phyloP scores from a whole-genome alignment of 2,797 vertebrate genomes.

The Leptoclinus maculatus region DNA sequence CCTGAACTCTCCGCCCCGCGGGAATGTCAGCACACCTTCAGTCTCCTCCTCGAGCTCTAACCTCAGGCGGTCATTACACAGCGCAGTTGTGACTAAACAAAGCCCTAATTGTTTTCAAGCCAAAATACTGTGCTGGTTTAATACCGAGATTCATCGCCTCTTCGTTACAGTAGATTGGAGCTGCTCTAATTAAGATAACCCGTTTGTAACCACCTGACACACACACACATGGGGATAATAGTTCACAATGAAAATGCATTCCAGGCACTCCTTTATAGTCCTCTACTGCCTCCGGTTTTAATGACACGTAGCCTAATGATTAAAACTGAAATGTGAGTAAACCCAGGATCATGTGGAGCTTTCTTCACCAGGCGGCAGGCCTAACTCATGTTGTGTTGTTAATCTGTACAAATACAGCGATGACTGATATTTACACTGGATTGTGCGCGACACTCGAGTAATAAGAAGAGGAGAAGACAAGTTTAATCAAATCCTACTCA shows the following conservation, averaged over 20 bases:
- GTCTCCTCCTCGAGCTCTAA: slow-evolving; percentile 31
- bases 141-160: slow-evolving; percentile 1
- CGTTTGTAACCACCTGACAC: background rate
- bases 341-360: background rate
- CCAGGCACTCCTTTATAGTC: background rate
- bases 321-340: background rate
- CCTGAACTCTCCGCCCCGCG: slow-evolving; percentile 38
- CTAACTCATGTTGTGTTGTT: background rate
- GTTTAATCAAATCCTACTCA: background rate
- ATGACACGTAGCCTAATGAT: background rate
- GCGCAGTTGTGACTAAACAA: slow-evolving; percentile 11
- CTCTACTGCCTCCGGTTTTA: background rate
- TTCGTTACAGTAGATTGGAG: background rate
- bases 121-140: background rate
- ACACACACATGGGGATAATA: background rate
- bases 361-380: background rate
- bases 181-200: background rate
- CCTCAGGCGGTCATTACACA: slow-evolving; percentile 25
- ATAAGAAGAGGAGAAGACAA: background rate
- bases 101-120: background rate
- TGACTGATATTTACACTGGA: background rate
- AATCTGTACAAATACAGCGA: background rate
- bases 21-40: slow-evolving; percentile 58
- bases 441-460: background rate
- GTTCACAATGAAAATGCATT: background rate